These are phyloP conservation scores for Pegoplata infirma DNA, from an alignment of 2,888 invertebrate species.

Conservation along the genomic window DNA sequence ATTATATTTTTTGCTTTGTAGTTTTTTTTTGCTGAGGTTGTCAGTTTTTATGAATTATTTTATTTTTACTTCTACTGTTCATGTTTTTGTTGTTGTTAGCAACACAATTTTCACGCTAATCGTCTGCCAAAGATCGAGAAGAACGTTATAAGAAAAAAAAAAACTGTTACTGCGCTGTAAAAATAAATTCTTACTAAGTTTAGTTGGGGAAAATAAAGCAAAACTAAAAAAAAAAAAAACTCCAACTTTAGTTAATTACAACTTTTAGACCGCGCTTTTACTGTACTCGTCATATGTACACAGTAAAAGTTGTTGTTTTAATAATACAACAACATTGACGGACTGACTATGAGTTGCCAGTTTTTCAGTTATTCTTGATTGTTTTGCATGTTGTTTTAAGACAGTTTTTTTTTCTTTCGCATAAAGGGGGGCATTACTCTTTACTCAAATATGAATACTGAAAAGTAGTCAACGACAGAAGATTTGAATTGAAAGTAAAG, in stretches of 20 bases:
- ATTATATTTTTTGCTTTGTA: neutral
- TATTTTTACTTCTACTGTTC: conserved; percentile 17
- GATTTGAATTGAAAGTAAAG: too few species aligned
- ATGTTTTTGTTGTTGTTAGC: conserved; percentile 14
- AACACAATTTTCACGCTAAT: conserved; percentile 44
- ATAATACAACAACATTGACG: neutral
- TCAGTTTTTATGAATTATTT: conserved; percentile 31
- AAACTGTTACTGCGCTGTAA: conserved; percentile 16
- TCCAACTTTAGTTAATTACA: conserved; percentile 45
- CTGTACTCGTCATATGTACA: neutral
- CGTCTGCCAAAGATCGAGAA: conserved; percentile 36
- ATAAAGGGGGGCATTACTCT: too few species aligned
- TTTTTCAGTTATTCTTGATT: neutral
- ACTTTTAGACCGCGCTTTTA: conserved; percentile 37
- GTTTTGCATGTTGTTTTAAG: neutral
- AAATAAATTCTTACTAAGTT: conserved; percentile 16
- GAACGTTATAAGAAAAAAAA: conserved; percentile 32
- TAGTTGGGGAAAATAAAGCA: neutral
- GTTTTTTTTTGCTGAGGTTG: conserved; percentile 25
- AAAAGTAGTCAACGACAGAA: too few species aligned
- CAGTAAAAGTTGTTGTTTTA: neutral
- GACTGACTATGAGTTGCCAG: conserved; percentile 15
- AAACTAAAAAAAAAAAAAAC: neutral
- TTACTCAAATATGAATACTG: too few species aligned
- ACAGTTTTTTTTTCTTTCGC: too few species aligned